phyloP scores from a whole-genome alignment of 2,888 invertebrate genomes.

The Apodemia zela region DNA sequence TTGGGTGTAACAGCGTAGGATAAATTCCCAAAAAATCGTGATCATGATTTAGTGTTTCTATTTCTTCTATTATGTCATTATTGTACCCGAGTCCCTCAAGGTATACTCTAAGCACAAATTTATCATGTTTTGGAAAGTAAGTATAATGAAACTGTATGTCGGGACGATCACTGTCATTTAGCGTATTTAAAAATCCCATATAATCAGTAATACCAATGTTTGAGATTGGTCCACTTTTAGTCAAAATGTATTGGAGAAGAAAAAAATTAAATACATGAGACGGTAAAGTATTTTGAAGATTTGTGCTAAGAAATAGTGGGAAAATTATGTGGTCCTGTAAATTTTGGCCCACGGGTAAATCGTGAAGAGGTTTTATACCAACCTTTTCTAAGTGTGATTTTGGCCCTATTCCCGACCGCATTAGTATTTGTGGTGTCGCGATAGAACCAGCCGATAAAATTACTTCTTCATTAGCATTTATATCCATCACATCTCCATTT shows the following conservation, averaged over 20 bases:
- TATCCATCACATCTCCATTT: slow-evolving; percentile 45
- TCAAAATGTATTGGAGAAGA: slow-evolving; percentile 66
- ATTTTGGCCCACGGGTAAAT: slow-evolving; percentile 70
- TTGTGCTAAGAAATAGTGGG: slow-evolving; percentile 43
- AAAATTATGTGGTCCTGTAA: slow-evolving; percentile 72
- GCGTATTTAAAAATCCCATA: slow-evolving; percentile 73
- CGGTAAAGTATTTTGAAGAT: slow-evolving; percentile 32
- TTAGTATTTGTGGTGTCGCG: slow-evolving; percentile 70
- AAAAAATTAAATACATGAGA: slow-evolving; percentile 41
- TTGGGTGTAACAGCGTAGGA: slow-evolving; percentile 63
- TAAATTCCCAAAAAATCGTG: slow-evolving; percentile 53
- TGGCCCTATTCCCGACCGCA: slow-evolving; percentile 76
- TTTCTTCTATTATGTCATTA: slow-evolving; percentile 41
- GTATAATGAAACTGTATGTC: slow-evolving; percentile 72
- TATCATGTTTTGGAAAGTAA: slow-evolving; percentile 44
- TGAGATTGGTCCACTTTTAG: slow-evolving; percentile 65
- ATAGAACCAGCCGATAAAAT: slow-evolving; percentile 72
- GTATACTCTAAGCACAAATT: slow-evolving; percentile 37
- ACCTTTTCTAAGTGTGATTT: slow-evolving; percentile 47
- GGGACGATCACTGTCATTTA: slow-evolving; percentile 58
- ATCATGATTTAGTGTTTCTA: slow-evolving; percentile 43
- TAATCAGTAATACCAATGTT: slow-evolving; percentile 63
- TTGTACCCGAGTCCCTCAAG: slow-evolving; percentile 44
- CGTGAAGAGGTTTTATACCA: slow-evolving; percentile 50
- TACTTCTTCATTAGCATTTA: slow-evolving; percentile 62